Percentiles rank a stretch among this genome's conserved stretches.
Evolutionary conservation across 2,888 invertebrate species (phyloP).

Genomic region (Arctia plantaginis): DNA sequence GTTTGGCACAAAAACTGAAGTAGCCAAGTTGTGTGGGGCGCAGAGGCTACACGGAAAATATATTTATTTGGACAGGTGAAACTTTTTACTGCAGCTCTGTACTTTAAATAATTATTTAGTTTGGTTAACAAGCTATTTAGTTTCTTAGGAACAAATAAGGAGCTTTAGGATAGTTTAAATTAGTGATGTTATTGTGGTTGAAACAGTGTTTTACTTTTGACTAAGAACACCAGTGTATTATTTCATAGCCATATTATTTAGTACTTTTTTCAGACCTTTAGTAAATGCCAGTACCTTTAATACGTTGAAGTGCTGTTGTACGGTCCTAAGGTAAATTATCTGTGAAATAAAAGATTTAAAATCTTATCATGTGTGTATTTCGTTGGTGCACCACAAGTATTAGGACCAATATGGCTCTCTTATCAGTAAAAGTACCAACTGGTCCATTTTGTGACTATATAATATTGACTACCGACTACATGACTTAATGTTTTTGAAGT

Average conservation of each 20-base stretch:
- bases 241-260: no score
- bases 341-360: neutral
- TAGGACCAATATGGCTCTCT: no score
- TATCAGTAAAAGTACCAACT: no score
- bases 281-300: no score
- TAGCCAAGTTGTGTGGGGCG: constrained; percentile 23
- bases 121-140: neutral
- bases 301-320: no score
- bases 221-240: neutral
- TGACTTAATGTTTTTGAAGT: no score
- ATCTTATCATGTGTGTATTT: neutral
- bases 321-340: neutral
- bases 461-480: no score
- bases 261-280: no score
- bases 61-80: constrained; percentile 4
- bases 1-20: constrained; percentile 42
- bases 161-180: neutral
- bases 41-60: constrained; percentile 22
- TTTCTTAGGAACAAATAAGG: neutral
- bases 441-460: no score
- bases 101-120: neutral
- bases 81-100: neutral
- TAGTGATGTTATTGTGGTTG: neutral
- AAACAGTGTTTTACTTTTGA: neutral
- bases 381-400: neutral